phyloP scores from a whole-genome alignment of 2,797 vertebrate species.

The Mionectes olivaceus region DNA sequence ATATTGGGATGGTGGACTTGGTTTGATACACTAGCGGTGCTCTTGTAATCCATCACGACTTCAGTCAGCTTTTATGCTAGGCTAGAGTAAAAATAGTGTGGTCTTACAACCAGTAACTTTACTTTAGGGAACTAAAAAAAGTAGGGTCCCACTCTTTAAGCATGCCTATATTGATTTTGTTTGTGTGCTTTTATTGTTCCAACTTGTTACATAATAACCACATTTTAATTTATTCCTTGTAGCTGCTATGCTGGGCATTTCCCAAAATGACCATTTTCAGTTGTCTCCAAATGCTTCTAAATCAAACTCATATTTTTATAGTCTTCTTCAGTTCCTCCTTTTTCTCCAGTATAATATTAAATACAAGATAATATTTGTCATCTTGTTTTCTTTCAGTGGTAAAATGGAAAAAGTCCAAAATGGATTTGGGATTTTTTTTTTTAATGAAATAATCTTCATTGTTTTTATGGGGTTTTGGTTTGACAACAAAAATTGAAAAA shows the following conservation, averaged over 20 bases:
- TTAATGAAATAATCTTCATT: background rate
- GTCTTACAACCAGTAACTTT: background rate
- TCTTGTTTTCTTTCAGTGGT: background rate
- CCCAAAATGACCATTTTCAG: background rate
- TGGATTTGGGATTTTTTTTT: background rate
- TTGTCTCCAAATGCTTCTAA: background rate
- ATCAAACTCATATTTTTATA: background rate
- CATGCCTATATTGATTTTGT: background rate
- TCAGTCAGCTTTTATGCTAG: background rate
- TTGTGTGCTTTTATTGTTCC: background rate
- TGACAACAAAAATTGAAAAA: background rate
- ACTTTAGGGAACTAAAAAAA: fast-evolving
- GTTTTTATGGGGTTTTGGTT: fast-evolving
- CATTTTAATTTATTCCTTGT: background rate
- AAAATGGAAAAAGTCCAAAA: background rate
- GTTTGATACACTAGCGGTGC: background rate
- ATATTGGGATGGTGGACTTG: background rate
- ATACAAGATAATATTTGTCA: background rate
- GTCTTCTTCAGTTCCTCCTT: background rate
- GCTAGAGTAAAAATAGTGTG: background rate
- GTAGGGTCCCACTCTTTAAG: background rate
- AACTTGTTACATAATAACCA: background rate
- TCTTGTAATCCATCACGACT: background rate
- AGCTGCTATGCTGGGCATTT: background rate
- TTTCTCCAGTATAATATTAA: background rate